These are phyloP conservation scores for Hipparchia sbordonii DNA, from an alignment of 2,888 invertebrate species.

Conservation along the genomic window DNA sequence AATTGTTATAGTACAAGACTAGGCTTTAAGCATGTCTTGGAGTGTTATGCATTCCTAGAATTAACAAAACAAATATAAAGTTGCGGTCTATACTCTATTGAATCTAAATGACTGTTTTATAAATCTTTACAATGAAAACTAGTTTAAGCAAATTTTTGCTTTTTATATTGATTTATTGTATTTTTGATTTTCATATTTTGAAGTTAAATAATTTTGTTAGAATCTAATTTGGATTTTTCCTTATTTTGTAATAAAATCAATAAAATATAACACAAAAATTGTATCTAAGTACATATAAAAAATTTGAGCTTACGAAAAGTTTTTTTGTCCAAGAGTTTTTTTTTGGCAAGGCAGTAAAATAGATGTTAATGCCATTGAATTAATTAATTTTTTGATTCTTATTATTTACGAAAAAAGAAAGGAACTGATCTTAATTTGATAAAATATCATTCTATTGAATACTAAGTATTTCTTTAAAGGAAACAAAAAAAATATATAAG, in stretches of 20 bases:
- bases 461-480: not conserved
- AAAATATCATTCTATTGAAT: too few species aligned
- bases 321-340: not conserved
- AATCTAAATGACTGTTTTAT: constrained; percentile 3
- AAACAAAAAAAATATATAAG: not conserved
- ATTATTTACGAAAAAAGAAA: not conserved
- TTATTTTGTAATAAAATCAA: not conserved
- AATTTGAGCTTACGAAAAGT: not conserved
- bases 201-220: not conserved
- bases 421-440: not conserved
- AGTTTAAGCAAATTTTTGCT: not conserved
- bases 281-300: not conserved
- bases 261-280: not conserved
- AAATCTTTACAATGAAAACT: constrained; percentile 4
- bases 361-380: not conserved
- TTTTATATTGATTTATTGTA: not conserved
- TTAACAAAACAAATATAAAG: not conserved
- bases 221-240: not conserved
- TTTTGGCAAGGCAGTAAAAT: not conserved
- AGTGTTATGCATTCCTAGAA: constrained; percentile 13
- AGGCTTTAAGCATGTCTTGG: not conserved
- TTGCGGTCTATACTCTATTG: not conserved
- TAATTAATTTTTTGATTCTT: not conserved
- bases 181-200: not conserved
- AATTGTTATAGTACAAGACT: not conserved